These are phyloP conservation scores for Microctonus aethiopoides DNA, from an alignment of 2,888 invertebrate species.

Conservation along the genomic window DNA sequence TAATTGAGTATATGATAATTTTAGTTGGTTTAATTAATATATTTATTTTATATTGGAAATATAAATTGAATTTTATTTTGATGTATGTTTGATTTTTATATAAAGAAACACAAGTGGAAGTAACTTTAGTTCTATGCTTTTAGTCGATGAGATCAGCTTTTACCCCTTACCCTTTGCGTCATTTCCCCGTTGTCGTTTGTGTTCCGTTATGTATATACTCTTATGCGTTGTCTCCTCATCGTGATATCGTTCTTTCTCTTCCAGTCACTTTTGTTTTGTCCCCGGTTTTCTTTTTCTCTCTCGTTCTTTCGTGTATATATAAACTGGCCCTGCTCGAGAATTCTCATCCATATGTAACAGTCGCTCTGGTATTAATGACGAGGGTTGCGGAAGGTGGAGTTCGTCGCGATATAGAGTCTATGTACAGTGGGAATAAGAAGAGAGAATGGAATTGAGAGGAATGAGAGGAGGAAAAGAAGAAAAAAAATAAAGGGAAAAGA, in stretches of 20 bases:
- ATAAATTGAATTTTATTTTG: background rate
- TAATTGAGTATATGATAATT: too few relatives aligned
- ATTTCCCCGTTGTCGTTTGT: conserved; percentile 48
- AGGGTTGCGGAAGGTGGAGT: conserved; percentile 49
- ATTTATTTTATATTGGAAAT: background rate
- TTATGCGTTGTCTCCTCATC: conserved; percentile 33
- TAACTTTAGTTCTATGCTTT: conserved; percentile 57
- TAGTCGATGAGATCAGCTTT: conserved; percentile 66
- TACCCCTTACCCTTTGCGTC: conserved; percentile 49
- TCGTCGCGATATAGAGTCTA: conserved; percentile 30
- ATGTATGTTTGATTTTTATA: conserved; percentile 17
- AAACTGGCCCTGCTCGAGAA: conserved; percentile 53
- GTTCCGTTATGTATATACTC: conserved; percentile 45
- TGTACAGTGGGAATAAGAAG: conserved; percentile 18
- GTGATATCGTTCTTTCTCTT: background rate
- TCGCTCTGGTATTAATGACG: conserved; percentile 67
- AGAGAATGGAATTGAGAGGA: conserved; percentile 25
- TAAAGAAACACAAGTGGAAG: conserved; percentile 51
- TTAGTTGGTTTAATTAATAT: too few relatives aligned
- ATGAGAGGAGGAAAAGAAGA: conserved; percentile 30
- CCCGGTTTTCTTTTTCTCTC: conserved; percentile 21
- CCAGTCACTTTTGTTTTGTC: background rate
- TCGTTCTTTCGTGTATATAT: conserved; percentile 41
- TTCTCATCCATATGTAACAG: conserved; percentile 67
- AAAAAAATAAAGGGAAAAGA: background rate